Evolutionary conservation across 1,140 invertebrate species (phyloP).

Genomic region (Saccostrea glomerata): DNA sequence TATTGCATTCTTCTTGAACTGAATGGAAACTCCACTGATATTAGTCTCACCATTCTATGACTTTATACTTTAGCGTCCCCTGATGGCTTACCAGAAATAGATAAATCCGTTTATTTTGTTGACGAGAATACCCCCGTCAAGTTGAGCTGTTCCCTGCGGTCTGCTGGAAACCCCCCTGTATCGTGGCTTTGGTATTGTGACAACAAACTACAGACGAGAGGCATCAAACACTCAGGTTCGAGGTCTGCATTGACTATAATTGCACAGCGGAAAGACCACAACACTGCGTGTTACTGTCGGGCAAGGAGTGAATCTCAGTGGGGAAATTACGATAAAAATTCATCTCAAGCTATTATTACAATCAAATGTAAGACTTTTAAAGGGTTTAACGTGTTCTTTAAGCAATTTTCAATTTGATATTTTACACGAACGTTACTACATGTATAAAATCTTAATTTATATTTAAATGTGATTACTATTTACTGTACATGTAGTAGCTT

Average conservation of each 20-base stretch:
- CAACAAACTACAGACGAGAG: neutral
- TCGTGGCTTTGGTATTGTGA: constrained; percentile 1
- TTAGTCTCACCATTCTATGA: neutral
- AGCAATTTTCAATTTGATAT: too few species aligned
- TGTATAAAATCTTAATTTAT: too few species aligned
- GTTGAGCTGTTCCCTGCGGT: neutral
- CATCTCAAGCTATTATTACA: neutral
- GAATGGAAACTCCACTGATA: too few species aligned
- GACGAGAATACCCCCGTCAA: neutral
- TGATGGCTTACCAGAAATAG: neutral
- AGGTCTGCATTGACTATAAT: neutral
- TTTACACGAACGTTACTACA: too few species aligned
- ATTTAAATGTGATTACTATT: too few species aligned
- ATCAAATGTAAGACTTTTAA: neutral
- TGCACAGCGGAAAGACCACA: neutral
- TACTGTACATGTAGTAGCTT: too few species aligned
- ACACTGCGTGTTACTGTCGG: neutral
- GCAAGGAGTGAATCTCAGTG: neutral
- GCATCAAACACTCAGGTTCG: neutral
- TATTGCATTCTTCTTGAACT: too few species aligned
- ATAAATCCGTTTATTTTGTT: neutral
- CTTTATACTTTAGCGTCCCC: neutral
- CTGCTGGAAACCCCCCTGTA: neutral
- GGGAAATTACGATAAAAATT: constrained; percentile 4
- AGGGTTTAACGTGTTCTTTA: too few species aligned